phyloP scores from a whole-genome alignment of 2,888 invertebrate genomes.

The Linnaemya vulpina region DNA sequence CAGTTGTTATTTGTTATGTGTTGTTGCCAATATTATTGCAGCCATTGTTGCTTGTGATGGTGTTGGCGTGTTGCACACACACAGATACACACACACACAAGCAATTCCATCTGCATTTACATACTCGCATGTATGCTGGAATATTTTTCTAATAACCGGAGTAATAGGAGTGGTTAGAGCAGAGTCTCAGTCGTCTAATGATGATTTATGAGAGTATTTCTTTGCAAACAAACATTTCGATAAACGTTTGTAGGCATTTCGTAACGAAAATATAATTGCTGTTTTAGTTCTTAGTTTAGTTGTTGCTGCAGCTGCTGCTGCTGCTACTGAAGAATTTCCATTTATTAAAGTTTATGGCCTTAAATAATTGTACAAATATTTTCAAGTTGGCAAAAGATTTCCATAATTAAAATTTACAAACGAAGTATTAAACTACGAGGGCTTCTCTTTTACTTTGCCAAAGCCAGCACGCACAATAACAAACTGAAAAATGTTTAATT shows the following conservation, averaged over 20 bases:
- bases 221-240: constrained; percentile 53
- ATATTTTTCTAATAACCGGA: constrained; percentile 34
- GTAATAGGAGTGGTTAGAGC: constrained; percentile 51
- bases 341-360: constrained; percentile 52
- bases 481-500: background rate
- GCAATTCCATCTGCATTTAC: background rate
- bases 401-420: constrained; percentile 43
- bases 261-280: constrained; percentile 42
- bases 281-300: constrained; percentile 36
- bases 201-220: constrained; percentile 57
- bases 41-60: constrained; percentile 16
- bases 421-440: background rate
- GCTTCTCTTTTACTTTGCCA: background rate
- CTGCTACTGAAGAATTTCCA: constrained; percentile 29
- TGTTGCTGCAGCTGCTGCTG: constrained; percentile 18
- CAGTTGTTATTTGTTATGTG: constrained; percentile 53
- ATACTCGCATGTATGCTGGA: background rate
- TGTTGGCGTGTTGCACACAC: constrained; percentile 23
- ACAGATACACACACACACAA: background rate
- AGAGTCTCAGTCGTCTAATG: constrained; percentile 41
- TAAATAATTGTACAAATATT: constrained; percentile 39
- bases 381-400: constrained; percentile 31
- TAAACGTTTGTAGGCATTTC: constrained; percentile 57
- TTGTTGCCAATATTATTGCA: constrained; percentile 37
- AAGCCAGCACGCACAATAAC: background rate